phyloP scores from a whole-genome alignment of 2,113 vertebrate species.

The Litocranius walleri region DNA sequence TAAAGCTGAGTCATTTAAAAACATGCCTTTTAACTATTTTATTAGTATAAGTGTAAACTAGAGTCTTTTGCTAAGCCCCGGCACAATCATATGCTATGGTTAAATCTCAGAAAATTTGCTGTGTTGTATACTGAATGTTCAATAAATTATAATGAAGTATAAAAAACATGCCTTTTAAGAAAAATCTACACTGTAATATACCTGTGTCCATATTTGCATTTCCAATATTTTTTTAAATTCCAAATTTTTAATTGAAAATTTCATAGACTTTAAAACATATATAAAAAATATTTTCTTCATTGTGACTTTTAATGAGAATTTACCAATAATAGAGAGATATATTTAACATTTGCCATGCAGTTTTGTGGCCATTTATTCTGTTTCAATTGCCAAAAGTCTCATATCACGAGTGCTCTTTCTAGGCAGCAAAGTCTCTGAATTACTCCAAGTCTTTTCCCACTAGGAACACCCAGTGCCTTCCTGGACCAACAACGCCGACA shows the following conservation, averaged over 20 bases:
- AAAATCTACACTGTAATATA: not conserved
- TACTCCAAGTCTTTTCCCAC: not conserved
- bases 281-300: not conserved
- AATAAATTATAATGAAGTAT: not conserved
- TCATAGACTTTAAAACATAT: not conserved
- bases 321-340: not conserved
- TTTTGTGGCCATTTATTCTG: not conserved
- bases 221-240: not conserved
- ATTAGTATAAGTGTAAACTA: not conserved
- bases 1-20: not conserved
- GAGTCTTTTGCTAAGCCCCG: not conserved
- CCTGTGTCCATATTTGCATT: not conserved
- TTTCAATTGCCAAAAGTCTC: not conserved
- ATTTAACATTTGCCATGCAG: not conserved
- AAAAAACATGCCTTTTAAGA: not conserved
- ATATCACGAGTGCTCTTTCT: not conserved
- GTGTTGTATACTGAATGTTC: not conserved
- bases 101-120: not conserved
- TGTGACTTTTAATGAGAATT: slow-evolving; percentile 65
- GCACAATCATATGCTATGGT: not conserved
- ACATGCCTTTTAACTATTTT: not conserved
- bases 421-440: not conserved
- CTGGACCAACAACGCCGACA: not conserved
- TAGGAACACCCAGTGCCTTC: not conserved
- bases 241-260: not conserved